These are phyloP conservation scores for Sebastes elongatus DNA, from an alignment of 2,797 vertebrate genomes.

Conservation along the genomic window DNA sequence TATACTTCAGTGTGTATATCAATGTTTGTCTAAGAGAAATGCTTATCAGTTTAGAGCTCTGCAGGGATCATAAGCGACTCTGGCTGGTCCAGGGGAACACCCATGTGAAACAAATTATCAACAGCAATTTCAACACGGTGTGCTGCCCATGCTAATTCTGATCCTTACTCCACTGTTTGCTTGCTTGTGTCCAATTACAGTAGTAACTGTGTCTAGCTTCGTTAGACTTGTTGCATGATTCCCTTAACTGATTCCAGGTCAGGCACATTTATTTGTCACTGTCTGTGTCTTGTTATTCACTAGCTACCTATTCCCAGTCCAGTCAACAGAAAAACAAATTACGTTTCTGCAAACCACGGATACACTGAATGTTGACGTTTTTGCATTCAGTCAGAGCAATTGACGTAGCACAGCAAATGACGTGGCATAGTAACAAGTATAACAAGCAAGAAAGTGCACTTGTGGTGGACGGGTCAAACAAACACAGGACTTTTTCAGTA, in stretches of 20 bases:
- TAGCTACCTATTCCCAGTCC: not conserved
- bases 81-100: not conserved
- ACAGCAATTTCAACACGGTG: slow-evolving; percentile 8
- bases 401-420: too few species aligned
- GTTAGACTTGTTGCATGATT: not conserved
- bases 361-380: not conserved
- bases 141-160: slow-evolving; percentile 34
- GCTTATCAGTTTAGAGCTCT: slow-evolving; percentile 25
- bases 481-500: not conserved
- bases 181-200: not conserved
- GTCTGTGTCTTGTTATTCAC: not conserved
- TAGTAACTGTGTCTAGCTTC: not conserved
- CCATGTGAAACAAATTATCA: slow-evolving; percentile 35
- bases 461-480: not conserved
- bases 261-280: slow-evolving; percentile 1
- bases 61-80: not conserved
- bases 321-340: not conserved
- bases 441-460: not conserved
- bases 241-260: not conserved
- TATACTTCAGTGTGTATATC: not conserved
- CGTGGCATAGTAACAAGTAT: not conserved
- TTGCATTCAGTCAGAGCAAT: not conserved
- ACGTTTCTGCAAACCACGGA: not conserved
- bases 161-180: not conserved
- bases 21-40: slow-evolving; percentile 15